Conservation (phyloP, 2,888 invertebrate species). For the Andricus curvator region DNA sequence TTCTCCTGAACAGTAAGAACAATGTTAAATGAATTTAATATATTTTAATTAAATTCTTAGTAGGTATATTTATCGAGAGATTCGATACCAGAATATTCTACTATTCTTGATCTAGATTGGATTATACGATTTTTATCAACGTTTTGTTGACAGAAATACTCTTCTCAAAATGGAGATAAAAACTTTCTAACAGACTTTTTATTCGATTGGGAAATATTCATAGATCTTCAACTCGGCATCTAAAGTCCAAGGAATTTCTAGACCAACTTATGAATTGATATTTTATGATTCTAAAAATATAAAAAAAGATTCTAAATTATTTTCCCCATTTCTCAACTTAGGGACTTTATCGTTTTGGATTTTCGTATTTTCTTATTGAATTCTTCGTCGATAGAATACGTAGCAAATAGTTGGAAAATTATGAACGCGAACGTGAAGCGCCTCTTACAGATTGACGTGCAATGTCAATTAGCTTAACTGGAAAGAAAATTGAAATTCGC, state of each 20-base stretch:
- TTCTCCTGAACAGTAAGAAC: too few species aligned
- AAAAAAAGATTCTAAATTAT: background rate
- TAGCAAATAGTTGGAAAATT: background rate
- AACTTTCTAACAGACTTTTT: background rate
- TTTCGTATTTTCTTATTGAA: too few species aligned
- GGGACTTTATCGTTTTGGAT: background rate
- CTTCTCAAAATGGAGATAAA: background rate
- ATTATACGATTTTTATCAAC: background rate
- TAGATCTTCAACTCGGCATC: too few species aligned
- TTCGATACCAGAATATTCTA: background rate
- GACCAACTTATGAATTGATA: too few species aligned
- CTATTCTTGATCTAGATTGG: background rate
- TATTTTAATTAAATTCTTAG: too few species aligned
- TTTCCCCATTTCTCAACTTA: background rate
- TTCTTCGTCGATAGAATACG: too few species aligned
- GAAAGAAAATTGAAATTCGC: background rate
- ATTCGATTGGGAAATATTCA: background rate
- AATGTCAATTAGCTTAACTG: slow-evolving; percentile 3
- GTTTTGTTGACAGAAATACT: background rate
- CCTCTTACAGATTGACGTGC: background rate
- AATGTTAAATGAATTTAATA: too few species aligned
- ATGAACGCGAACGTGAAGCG: background rate
- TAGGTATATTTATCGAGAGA: too few species aligned
- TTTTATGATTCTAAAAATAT: too few species aligned
- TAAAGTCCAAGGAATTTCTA: too few species aligned